These are phyloP conservation scores for Synanceia verrucosa DNA, from an alignment of 2,797 vertebrate genomes.

Conservation along the genomic window DNA sequence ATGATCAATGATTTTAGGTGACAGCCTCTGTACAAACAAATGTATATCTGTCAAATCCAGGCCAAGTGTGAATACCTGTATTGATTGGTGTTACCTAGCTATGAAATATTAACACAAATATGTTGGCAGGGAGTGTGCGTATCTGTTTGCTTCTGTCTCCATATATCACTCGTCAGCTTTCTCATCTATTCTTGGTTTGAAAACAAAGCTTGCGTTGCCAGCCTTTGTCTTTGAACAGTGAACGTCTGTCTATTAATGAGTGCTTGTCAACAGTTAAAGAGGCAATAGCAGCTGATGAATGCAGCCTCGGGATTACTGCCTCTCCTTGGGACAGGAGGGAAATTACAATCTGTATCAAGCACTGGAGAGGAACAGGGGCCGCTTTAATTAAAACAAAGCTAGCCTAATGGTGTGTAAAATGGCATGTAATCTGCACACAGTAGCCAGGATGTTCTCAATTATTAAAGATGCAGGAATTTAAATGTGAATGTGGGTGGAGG, in stretches of 20 bases:
- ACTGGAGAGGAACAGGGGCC: slow-evolving; percentile 86
- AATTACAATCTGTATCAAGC: slow-evolving; percentile 88
- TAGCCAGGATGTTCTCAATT: slow-evolving; percentile 79
- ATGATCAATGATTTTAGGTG: neutral
- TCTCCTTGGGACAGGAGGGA: slow-evolving; percentile 84
- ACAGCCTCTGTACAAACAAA: no score
- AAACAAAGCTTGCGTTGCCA: slow-evolving; percentile 52
- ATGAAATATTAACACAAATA: slow-evolving; percentile 12
- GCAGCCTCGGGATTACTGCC: slow-evolving; percentile 83
- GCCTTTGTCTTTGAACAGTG: slow-evolving; percentile 73
- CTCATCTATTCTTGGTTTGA: slow-evolving; percentile 61
- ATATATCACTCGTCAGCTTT: slow-evolving; percentile 43
- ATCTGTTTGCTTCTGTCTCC: slow-evolving; percentile 17
- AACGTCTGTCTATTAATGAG: slow-evolving; percentile 85
- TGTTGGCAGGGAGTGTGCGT: neutral
- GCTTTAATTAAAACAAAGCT: slow-evolving; percentile 93
- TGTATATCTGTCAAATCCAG: neutral
- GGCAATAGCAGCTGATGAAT: slow-evolving; percentile 89
- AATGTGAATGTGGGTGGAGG: slow-evolving; percentile 54
- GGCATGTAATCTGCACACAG: slow-evolving; percentile 86
- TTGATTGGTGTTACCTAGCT: slow-evolving; percentile 13
- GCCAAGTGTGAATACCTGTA: neutral
- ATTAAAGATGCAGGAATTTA: slow-evolving; percentile 66
- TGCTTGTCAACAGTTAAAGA: slow-evolving; percentile 91
- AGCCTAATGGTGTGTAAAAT: slow-evolving; percentile 88